Percentiles rank a stretch among this genome's conserved stretches.
Evolutionary conservation across 2,888 invertebrate genomes (phyloP).

Genomic region (Polyploca ridens): DNA sequence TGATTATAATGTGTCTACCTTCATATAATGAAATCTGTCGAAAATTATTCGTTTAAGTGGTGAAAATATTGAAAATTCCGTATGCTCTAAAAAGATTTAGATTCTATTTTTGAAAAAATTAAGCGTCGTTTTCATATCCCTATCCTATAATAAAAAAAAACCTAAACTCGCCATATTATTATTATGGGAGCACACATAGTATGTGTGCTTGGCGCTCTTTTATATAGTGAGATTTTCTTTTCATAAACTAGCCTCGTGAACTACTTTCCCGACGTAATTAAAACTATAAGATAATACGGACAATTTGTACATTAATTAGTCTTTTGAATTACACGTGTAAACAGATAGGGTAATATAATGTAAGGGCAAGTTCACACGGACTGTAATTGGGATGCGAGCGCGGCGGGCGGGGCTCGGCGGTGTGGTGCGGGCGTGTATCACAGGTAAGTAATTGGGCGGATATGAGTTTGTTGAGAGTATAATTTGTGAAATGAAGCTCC

Average conservation of each 20-base stretch:
- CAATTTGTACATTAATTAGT: not conserved
- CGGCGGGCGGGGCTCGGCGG: not conserved
- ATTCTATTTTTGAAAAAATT: no score
- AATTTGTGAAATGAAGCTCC: conserved; percentile 38
- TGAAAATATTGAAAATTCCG: no score
- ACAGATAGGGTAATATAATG: not conserved
- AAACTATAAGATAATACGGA: not conserved
- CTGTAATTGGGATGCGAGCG: not conserved
- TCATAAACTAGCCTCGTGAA: not conserved
- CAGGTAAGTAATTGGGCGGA: conserved; percentile 40
- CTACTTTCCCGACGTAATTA: not conserved
- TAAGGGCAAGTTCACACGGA: conserved; percentile 2
- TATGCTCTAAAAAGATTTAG: no score
- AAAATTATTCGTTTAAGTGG: no score
- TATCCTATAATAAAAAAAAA: no score
- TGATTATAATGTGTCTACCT: no score
- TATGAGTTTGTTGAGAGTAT: conserved; percentile 42
- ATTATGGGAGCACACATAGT: no score
- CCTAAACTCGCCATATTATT: no score
- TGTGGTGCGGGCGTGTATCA: not conserved
- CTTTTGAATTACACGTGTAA: conserved; percentile 1
- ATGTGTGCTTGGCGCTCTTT: no score
- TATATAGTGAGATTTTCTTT: not conserved
- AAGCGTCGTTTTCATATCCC: no score
- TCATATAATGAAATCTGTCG: no score